Base-by-base conservation (phyloP, 2,113 vertebrate genomes). In the Ctenodactylus gundi region DNA sequence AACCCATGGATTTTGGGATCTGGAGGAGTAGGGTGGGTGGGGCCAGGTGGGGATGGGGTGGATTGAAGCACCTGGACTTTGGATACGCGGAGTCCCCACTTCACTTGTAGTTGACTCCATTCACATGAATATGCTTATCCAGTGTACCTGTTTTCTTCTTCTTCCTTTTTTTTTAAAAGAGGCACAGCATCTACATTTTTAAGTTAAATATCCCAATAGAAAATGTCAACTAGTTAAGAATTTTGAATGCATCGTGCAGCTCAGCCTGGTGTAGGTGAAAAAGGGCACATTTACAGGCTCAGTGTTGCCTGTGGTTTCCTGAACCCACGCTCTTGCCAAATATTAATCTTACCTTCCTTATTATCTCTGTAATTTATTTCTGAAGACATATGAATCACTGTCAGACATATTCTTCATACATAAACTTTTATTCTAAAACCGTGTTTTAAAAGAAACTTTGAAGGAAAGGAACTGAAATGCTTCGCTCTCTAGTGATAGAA, bases 71-170 rank as follows among this genome's bases (percentile, higher is more conserved):
- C 18, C 57, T 6, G 12, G 21, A 6, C 11, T 58, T 6, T 7
- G 73, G 41, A 55, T 23, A 36, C 51, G 12, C 12, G 20, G 23
- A 21, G 46, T 14, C 27, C 0, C 6, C 0, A 0, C 3, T 7
- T 46, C 34, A 49, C 7, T 41, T 39, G 21, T 3, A 7, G 23
- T 27, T 34, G 3, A 21, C 10, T 25, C 58, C 49, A 31, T 4
- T 90, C 25, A 68, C 4, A 6, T 4, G 29, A 85, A 85, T 75
- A 89, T 9, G 41, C 1, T 36, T 34, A 55, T 53, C 8, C 5
- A 39, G 9, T 29, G 2, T 64, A 51, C 51, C 10, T 78, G 67
- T 31, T n/a, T n/a, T n/a, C n/a, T 78, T 4, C 1, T 73, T 65
- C 23, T 31, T 6, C 3, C 46, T 49, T 67, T 39, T 11, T 41